These are phyloP conservation scores for Chymomyza amoena DNA, from an alignment of 2,888 invertebrate species.

Conservation along the genomic window DNA sequence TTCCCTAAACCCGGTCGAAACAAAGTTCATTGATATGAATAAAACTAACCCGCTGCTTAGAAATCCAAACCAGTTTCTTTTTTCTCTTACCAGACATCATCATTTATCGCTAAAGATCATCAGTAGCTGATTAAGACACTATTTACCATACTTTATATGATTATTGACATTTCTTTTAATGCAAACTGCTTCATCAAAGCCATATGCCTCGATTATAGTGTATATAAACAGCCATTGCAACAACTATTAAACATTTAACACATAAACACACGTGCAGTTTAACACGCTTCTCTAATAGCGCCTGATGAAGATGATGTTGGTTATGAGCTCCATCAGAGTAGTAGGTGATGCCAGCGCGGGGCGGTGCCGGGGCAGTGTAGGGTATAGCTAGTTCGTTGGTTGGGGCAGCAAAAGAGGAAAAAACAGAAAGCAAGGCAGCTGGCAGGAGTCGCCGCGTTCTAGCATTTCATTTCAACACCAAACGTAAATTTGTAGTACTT, in stretches of 20 bases:
- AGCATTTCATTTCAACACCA: constrained; percentile 72
- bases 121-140: not conserved
- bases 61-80: too few species aligned
- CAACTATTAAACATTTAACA: constrained; percentile 19
- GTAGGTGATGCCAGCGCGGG: too few species aligned
- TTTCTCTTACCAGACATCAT: too few species aligned
- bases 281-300: constrained; percentile 15
- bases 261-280: constrained; percentile 11
- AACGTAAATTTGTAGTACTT: constrained; percentile 72
- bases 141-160: not conserved
- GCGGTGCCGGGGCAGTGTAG: not conserved
- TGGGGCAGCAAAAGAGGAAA: too few species aligned
- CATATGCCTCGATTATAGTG: constrained; percentile 6
- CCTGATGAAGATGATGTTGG: not conserved
- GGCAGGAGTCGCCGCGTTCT: constrained; percentile 33
- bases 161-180: not conserved
- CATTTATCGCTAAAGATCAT: too few species aligned
- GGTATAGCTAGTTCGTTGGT: not conserved
- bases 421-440: not conserved
- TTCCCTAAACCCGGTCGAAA: too few species aligned
- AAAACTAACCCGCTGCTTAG: too few species aligned
- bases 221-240: constrained; percentile 20
- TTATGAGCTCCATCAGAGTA: not conserved
- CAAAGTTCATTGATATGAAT: too few species aligned
- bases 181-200: not conserved